phyloP scores from a whole-genome alignment of 2,113 vertebrate species.

The Alouatta palliata region DNA sequence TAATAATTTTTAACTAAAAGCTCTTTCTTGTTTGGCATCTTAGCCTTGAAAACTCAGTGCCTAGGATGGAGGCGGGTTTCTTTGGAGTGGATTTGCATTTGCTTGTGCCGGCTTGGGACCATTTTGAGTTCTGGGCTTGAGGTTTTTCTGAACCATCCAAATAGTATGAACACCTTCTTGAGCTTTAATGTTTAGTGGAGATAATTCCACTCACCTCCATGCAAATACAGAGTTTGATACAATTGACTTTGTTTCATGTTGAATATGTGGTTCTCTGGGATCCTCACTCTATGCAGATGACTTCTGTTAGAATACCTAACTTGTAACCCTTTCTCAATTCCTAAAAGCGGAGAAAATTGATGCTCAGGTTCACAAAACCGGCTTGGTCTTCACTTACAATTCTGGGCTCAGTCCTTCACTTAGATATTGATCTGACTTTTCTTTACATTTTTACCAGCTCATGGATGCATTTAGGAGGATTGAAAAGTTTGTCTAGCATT shows the following conservation, averaged over 20 bases:
- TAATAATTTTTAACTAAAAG: not conserved
- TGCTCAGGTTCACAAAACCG: not conserved
- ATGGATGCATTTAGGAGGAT: not conserved
- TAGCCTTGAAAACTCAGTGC: not conserved
- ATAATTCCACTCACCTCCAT: too few species aligned
- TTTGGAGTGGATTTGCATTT: not conserved
- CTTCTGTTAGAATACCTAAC: not conserved
- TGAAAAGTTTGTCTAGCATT: not conserved
- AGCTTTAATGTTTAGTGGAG: not conserved
- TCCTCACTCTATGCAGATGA: not conserved
- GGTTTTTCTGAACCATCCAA: not conserved
- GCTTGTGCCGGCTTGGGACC: not conserved
- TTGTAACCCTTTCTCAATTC: not conserved
- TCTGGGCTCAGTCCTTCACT: not conserved
- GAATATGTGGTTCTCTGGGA: not conserved
- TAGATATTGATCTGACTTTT: too few species aligned
- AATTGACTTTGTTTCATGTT: not conserved
- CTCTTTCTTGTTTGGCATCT: not conserved
- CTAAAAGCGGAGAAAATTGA: not conserved
- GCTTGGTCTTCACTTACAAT: not conserved
- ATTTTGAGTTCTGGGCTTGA: not conserved
- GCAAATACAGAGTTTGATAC: not conserved
- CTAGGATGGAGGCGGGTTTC: not conserved
- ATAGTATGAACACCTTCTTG: not conserved
- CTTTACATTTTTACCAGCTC: not conserved